phyloP scores from a whole-genome alignment of 2,797 vertebrate species.

The Delichon dasypus region DNA sequence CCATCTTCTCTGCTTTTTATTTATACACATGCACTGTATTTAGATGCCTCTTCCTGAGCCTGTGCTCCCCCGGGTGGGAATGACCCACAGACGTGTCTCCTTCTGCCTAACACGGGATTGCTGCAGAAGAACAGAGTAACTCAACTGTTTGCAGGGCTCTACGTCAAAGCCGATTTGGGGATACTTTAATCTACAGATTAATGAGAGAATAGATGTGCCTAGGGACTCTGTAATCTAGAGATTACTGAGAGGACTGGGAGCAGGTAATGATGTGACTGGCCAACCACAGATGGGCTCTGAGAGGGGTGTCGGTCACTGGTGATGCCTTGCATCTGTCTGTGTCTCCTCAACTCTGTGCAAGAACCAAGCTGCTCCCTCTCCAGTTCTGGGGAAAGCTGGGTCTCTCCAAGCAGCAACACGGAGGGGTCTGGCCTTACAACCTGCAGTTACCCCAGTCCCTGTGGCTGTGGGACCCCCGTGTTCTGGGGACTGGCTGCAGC shows the following conservation, averaged over 20 bases:
- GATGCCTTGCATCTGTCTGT: not conserved
- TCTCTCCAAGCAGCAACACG: fast-evolving
- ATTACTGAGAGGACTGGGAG: conserved; percentile 17
- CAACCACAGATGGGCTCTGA: not conserved
- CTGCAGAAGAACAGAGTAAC: conserved; percentile 8
- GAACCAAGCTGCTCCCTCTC: not conserved
- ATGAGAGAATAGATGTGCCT: conserved; percentile 27
- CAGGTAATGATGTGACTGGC: not conserved
- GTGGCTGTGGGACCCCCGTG: not conserved
- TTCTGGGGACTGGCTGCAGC: not conserved
- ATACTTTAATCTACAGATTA: conserved; percentile 64
- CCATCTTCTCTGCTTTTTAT: not conserved
- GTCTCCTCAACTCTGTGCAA: fast-evolving
- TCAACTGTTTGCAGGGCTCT: conserved; percentile 35
- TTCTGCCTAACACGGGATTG: not conserved
- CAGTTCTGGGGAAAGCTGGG: fast-evolving
- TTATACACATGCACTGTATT: not conserved
- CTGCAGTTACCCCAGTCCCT: fast-evolving
- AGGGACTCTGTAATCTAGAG: conserved; percentile 35
- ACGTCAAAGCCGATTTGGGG: conserved; percentile 55
- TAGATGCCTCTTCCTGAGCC: not conserved
- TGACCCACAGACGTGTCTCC: not conserved
- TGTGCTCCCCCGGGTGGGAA: not conserved
- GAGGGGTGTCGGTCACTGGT: not conserved
- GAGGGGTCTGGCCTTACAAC: not conserved